These are phyloP conservation scores for Athrips mouffetella DNA, from an alignment of 2,888 invertebrate species.

Conservation along the genomic window DNA sequence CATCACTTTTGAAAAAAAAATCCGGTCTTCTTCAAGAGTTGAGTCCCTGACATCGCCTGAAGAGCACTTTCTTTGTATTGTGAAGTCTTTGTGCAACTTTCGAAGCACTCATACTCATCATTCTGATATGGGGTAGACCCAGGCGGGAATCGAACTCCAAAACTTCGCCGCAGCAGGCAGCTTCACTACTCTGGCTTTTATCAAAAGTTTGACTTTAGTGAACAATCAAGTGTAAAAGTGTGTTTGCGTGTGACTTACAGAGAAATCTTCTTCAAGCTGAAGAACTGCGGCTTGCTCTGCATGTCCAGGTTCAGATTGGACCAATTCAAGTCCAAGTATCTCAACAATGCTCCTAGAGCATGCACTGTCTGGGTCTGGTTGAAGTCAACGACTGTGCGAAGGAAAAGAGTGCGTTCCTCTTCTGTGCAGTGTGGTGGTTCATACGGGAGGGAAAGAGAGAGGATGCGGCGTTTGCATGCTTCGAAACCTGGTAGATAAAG, in stretches of 20 bases:
- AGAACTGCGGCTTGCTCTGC: constrained; percentile 67
- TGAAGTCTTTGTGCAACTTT: no score
- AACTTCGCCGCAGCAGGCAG: no score
- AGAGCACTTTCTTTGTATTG: no score
- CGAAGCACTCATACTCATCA: no score
- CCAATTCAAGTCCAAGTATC: constrained; percentile 84
- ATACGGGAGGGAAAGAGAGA: constrained; percentile 71
- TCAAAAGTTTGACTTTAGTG: no score
- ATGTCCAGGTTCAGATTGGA: constrained; percentile 68
- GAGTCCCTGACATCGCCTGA: no score
- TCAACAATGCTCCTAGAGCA: constrained; percentile 84
- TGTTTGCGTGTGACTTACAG: constrained; percentile 69
- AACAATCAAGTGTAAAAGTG: no score
- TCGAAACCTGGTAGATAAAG: constrained; percentile 62
- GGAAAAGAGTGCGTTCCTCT: constrained; percentile 75
- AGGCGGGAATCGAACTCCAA: no score
- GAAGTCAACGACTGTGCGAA: constrained; percentile 81
- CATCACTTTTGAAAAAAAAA: no score
- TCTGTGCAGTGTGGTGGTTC: constrained; percentile 73
- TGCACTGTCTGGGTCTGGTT: constrained; percentile 80
- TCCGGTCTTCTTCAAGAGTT: no score
- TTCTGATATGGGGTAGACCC: no score
- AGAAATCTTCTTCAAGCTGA: constrained; percentile 77
- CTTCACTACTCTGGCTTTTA: no score
- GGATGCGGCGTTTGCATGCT: constrained; percentile 76